Evolutionary conservation across 2,113 vertebrate genomes (phyloP), one percentile per base, ranked within the genome.

Genomic region (Podarcis cretensis): DNA sequence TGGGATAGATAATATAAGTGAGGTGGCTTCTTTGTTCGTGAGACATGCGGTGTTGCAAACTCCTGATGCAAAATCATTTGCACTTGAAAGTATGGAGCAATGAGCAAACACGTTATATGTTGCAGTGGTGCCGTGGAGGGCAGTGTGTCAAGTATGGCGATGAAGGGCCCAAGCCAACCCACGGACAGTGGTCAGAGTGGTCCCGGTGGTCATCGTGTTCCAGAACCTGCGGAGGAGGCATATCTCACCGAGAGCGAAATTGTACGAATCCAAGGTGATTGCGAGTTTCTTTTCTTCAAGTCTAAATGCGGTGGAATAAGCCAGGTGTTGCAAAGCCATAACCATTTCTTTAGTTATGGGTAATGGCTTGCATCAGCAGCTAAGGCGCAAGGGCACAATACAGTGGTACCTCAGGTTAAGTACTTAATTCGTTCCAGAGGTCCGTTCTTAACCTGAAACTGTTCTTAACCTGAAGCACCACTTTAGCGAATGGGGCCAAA

Each of bases 81-180:
- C 9, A 5, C 69, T 23, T 69, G 21, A 57, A 80, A 57, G 30
- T 57, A 20, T 30, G 69, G 71, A 48, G 43, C 23, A 79, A 14
- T n/a, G 27, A 65, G 16, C 75, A 86, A 40, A 86, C 37, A 40
- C 23, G 7, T 84, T 89, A 5, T 57, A 63, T 54, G 27, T 93
- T 86, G 3, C 81, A 99, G 98, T 99, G 98, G 98, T 99, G 98
- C 90, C 98, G 98, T 1, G 96, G 97, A 88, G 98, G 98, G 18
- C 98, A 98, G 91, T 99, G 98, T 95, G 98, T 98, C 87, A 98
- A 98, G 78, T 96, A 97, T 0, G 98, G 98, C 0, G 98, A 98
- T 6, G 97, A 98, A 90, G 98, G 98, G 32, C 98, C 98, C 6
- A 95, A 93, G 84, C 96, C 98, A 54, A 97, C 96, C 43, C 96